Percentiles rank a stretch among this genome's conserved stretches.
Conservation (phyloP, 2,888 invertebrate species). For the Amorpha juglandis region DNA sequence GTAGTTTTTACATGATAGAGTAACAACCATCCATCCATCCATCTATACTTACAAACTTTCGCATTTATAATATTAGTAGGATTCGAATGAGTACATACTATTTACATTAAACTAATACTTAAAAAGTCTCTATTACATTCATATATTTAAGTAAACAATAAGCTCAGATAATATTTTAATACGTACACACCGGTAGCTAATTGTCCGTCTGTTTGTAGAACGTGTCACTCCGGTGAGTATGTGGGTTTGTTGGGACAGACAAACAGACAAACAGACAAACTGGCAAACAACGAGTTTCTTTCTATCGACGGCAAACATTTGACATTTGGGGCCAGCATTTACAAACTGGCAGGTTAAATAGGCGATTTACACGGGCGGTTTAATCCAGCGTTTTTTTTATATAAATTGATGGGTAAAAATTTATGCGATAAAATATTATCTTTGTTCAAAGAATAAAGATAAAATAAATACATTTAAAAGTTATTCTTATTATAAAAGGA, state of each 20-base stretch:
- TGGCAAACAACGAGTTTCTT: slow-evolving; percentile 53
- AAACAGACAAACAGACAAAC: slow-evolving; percentile 45
- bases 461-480: too few species aligned
- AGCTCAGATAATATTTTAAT: slow-evolving; percentile 13
- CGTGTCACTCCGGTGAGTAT: slow-evolving; percentile 28
- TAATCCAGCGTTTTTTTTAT: neutral
- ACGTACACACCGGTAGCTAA: slow-evolving; percentile 27
- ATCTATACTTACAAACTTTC: too few species aligned
- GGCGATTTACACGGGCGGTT: slow-evolving; percentile 50
- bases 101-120: neutral
- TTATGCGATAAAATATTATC: too few species aligned
- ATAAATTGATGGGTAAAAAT: too few species aligned
- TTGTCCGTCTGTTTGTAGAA: slow-evolving; percentile 25
- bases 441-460: too few species aligned
- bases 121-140: neutral
- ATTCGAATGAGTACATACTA: too few species aligned
- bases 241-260: slow-evolving; percentile 35
- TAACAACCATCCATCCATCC: too few species aligned
- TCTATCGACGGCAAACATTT: slow-evolving; percentile 58
- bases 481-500: too few species aligned
- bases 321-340: slow-evolving; percentile 47
- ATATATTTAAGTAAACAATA: slow-evolving; percentile 4
- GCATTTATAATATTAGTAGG: too few species aligned
- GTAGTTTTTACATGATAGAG: too few species aligned
- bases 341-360: slow-evolving; percentile 48